Conservation (phyloP, 2,797 vertebrate genomes). For the Fringilla coelebs region DNA sequence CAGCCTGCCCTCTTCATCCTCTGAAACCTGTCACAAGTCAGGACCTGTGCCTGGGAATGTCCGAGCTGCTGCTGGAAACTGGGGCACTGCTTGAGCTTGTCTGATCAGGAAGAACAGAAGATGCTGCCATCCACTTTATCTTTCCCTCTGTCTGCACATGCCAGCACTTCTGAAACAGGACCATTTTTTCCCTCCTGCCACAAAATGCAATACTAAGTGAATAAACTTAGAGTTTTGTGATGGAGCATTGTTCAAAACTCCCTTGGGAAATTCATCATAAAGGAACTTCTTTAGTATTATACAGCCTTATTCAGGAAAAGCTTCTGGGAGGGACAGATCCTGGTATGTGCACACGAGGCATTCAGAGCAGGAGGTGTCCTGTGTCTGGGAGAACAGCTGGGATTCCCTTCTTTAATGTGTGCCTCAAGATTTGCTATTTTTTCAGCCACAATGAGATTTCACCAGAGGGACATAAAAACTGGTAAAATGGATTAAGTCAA, state of each 20-base stretch:
- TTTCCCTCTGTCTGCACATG: neutral
- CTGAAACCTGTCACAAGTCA: neutral
- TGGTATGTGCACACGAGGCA: rapidly evolving
- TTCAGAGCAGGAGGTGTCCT: rapidly evolving
- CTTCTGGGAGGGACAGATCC: neutral
- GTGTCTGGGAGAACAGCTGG: neutral
- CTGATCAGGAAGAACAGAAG: neutral
- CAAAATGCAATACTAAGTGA: neutral
- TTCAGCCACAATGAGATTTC: neutral
- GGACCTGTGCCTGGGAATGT: neutral
- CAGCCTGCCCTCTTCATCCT: neutral
- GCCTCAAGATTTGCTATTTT: neutral
- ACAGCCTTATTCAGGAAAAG: neutral
- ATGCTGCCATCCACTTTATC: neutral
- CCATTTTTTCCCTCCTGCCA: neutral
- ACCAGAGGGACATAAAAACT: neutral
- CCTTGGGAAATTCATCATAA: neutral
- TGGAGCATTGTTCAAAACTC: neutral
- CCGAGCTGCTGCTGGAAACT: neutral
- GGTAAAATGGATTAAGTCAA: neutral
- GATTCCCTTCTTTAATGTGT: neutral
- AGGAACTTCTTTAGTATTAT: neutral
- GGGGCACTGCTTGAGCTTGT: rapidly evolving
- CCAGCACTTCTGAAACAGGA: neutral
- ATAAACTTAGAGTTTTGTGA: neutral